Percentiles rank a stretch among this genome's conserved stretches.
phyloP scores from a whole-genome alignment of 2,113 vertebrate genomes.

The Embiotoca jacksoni region DNA sequence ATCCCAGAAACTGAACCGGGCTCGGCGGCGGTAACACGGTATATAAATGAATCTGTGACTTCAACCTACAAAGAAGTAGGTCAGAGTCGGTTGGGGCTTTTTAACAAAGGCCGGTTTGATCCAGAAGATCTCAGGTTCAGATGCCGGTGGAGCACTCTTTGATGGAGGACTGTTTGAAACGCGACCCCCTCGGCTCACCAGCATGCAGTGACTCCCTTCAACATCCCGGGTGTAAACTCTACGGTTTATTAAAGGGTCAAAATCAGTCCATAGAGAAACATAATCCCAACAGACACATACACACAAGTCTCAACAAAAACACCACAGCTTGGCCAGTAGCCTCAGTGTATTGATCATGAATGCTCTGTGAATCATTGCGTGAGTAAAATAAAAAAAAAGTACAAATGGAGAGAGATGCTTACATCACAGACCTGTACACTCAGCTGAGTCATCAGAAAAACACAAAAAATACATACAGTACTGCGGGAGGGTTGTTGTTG shows the following conservation, averaged over 20 bases:
- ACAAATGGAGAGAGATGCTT: conserved; percentile 71
- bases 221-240: conserved; percentile 7
- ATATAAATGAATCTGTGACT: conserved; percentile 41
- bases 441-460: conserved; percentile 63
- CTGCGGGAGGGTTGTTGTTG: conserved; percentile 48
- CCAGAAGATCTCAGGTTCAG: conserved; percentile 26
- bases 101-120: conserved; percentile 34
- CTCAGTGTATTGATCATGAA: conserved; percentile 68
- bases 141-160: not conserved
- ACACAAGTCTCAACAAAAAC: conserved; percentile 45
- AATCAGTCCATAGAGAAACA: not conserved
- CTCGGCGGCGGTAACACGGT: not conserved
- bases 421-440: conserved; percentile 75
- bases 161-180: not conserved
- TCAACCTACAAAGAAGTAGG: conserved; percentile 70
- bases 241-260: not conserved
- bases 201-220: not conserved
- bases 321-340: conserved; percentile 60
- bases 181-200: not conserved
- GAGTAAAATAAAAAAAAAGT: conserved; percentile 71
- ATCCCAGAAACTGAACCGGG: conserved; percentile 3
- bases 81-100: conserved; percentile 32
- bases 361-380: conserved; percentile 71
- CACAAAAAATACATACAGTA: conserved; percentile 69
- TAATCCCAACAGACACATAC: conserved; percentile 11